phyloP scores from a whole-genome alignment of 2,113 vertebrate species.

The Redunca redunca region DNA sequence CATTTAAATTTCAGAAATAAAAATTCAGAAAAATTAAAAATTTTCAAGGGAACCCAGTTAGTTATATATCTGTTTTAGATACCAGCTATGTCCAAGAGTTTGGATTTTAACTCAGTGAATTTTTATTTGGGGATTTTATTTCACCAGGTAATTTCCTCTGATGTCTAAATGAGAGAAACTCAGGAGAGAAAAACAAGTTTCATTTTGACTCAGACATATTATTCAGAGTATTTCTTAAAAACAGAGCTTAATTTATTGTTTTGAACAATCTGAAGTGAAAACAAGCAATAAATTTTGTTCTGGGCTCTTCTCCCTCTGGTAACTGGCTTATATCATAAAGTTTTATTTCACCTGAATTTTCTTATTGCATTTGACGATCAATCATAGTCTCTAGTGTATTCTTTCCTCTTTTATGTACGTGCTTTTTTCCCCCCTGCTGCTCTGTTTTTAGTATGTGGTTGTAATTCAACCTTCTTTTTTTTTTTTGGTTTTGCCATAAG shows the following conservation, averaged over 20 bases:
- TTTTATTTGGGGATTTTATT: slow-evolving; percentile 10
- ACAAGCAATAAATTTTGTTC: slow-evolving; percentile 13
- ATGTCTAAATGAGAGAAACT: neutral
- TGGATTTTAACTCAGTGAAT: neutral
- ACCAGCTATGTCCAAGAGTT: neutral
- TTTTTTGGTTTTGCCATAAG: neutral
- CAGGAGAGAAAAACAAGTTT: neutral
- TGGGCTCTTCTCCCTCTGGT: slow-evolving; percentile 19
- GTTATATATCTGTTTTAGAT: neutral
- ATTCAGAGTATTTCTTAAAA: slow-evolving; percentile 10
- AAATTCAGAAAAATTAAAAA: too few relatives aligned
- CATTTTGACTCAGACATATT: neutral
- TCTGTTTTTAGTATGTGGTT: neutral
- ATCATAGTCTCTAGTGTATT: neutral
- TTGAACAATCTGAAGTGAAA: slow-evolving; percentile 41
- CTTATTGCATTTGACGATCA: neutral
- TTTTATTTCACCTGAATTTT: slow-evolving; percentile 50
- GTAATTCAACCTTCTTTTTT: neutral
- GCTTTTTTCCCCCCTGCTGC: neutral
- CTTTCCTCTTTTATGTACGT: neutral
- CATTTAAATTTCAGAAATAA: neutral
- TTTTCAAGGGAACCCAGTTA: neutral
- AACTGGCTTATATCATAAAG: slow-evolving; percentile 22
- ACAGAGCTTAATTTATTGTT: slow-evolving; percentile 21
- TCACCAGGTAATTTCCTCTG: neutral